These are phyloP conservation scores for Capitulum mitella DNA, from an alignment of 2,888 invertebrate genomes.

Conservation along the genomic window DNA sequence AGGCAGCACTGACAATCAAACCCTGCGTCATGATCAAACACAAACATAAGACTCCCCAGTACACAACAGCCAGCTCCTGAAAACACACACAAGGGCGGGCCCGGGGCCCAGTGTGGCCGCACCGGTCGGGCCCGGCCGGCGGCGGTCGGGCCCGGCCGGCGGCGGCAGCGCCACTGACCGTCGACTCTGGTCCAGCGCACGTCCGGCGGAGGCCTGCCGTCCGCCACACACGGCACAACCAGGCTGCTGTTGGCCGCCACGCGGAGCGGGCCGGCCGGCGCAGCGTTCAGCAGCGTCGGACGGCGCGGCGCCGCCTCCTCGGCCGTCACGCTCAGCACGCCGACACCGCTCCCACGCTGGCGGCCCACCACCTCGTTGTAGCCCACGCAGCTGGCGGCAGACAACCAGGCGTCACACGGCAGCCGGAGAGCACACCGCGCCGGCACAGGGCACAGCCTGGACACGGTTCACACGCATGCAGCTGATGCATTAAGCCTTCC, in stretches of 20 bases:
- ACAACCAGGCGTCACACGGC: background rate
- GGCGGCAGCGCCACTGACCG: background rate
- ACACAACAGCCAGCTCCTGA: too few species aligned
- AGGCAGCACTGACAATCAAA: too few species aligned
- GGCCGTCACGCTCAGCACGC: background rate
- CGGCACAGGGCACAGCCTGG: background rate
- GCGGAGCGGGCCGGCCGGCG: too few species aligned
- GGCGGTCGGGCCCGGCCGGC: background rate
- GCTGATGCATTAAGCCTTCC: too few species aligned
- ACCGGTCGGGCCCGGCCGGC: too few species aligned
- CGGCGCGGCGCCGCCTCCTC: background rate
- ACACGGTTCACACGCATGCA: too few species aligned
- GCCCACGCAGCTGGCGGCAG: background rate
- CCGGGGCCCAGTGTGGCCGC: too few species aligned
- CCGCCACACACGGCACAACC: background rate
- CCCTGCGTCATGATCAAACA: too few species aligned
- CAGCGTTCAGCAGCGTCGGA: background rate
- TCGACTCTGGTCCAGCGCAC: background rate
- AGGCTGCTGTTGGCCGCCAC: background rate
- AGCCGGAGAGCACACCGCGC: background rate
- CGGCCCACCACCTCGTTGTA: background rate
- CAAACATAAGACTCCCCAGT: too few species aligned
- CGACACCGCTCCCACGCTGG: background rate
- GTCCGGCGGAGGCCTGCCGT: background rate
- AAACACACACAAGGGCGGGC: too few species aligned